Conservation (phyloP, 2,113 vertebrate species). For the Silurus meridionalis region DNA sequence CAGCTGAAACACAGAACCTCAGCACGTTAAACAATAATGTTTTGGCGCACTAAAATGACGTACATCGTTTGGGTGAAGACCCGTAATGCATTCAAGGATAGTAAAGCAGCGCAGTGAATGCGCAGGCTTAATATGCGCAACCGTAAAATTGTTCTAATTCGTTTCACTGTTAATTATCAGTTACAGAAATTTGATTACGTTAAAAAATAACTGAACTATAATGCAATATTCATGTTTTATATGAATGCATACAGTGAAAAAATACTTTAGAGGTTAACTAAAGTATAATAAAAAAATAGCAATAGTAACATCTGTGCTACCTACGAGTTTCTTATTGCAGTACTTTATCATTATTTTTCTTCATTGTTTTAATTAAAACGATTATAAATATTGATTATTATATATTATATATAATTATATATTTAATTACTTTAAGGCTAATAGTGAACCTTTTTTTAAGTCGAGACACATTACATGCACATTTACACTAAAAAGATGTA, state of each 20-base stretch:
- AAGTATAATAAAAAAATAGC: neutral
- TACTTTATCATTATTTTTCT: neutral
- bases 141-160: neutral
- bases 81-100: neutral
- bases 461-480: neutral
- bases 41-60: slow-evolving; percentile 49
- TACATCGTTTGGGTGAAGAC: slow-evolving; percentile 12
- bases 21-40: slow-evolving; percentile 49
- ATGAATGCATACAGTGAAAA: neutral
- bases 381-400: neutral
- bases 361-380: neutral
- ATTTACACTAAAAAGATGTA: neutral
- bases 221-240: neutral
- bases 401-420: no score
- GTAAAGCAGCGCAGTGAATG: neutral
- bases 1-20: neutral
- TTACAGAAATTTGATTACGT: neutral
- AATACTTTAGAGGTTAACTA: neutral
- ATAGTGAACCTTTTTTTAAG: neutral
- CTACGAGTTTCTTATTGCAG: neutral
- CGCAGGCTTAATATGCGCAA: neutral
- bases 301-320: neutral
- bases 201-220: neutral
- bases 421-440: neutral
- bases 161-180: neutral